A percentile compares a stretch with the other conserved stretches of the same genome.
phyloP scores from a whole-genome alignment of 2,797 vertebrate species.

The Acipenser transmontanus region DNA sequence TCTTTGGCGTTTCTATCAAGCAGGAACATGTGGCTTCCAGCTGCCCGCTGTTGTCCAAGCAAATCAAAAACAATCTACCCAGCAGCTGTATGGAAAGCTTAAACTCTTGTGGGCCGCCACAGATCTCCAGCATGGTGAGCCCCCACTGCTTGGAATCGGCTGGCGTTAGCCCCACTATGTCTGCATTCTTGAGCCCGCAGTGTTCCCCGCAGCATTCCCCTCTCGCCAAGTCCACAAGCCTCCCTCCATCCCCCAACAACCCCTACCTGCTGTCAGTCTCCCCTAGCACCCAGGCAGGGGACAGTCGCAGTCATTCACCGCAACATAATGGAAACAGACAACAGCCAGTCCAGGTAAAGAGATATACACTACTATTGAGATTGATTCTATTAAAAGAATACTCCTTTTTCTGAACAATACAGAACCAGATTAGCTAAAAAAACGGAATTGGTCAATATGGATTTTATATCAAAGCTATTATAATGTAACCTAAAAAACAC shows the following conservation, averaged over 20 bases:
- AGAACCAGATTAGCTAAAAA: no score
- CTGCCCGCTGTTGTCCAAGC: slow-evolving; percentile 81
- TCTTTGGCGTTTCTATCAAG: slow-evolving; percentile 79
- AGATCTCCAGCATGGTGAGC: slow-evolving; percentile 48
- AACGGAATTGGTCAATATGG: no score
- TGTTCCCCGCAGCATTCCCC: slow-evolving; percentile 89
- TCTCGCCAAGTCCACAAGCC: slow-evolving; percentile 57
- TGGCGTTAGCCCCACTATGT: slow-evolving; percentile 60
- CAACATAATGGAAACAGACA: slow-evolving; percentile 56
- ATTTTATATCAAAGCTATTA: no score
- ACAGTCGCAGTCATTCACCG: slow-evolving; percentile 59
- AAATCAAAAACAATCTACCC: slow-evolving; percentile 54
- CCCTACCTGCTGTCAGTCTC: slow-evolving; percentile 69
- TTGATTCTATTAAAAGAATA: no score
- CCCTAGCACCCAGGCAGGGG: slow-evolving; percentile 56
- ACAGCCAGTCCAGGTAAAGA: slow-evolving; percentile 65
- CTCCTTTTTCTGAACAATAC: no score
- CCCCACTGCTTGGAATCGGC: slow-evolving; percentile 49
- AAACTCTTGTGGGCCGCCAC: slow-evolving; percentile 52
- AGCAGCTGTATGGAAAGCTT: slow-evolving; percentile 57
- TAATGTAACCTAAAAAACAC: no score
- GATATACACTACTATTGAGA: background rate
- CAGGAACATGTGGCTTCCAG: slow-evolving; percentile 79
- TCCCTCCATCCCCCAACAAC: slow-evolving; percentile 78
- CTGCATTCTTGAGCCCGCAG: slow-evolving; percentile 88